These are phyloP conservation scores for Drosophila takahashii DNA, from an alignment of 1,140 invertebrate genomes.

Conservation along the genomic window DNA sequence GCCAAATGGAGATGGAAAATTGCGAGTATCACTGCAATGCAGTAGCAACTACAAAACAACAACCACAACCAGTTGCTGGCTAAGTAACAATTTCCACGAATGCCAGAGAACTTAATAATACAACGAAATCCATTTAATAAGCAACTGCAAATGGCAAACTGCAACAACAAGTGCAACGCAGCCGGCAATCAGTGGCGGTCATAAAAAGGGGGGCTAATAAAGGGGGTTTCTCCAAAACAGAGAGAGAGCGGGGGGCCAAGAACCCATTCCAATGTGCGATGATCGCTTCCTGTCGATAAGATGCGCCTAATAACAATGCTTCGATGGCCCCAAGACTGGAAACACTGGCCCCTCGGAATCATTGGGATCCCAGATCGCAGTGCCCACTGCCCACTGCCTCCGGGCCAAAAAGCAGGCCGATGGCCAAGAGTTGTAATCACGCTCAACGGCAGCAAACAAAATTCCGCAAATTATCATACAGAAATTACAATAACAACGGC, in stretches of 20 bases:
- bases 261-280: conserved; percentile 74
- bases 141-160: conserved; percentile 72
- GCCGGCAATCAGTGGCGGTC: conserved; percentile 31
- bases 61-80: conserved; percentile 53
- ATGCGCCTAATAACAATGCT: conserved; percentile 77
- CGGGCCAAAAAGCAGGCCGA: conserved; percentile 16
- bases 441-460: conserved; percentile 70
- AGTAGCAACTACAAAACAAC: conserved; percentile 41
- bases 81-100: conserved; percentile 78
- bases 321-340: conserved; percentile 13
- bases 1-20: conserved; percentile 55
- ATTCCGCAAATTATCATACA: conserved; percentile 72
- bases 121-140: conserved; percentile 79
- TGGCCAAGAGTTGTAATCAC: conserved; percentile 54
- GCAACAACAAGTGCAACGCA: conserved; percentile 44
- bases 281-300: conserved; percentile 81
- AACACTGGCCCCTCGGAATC: too few relatives aligned
- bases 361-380: conserved; percentile 10
- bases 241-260: not conserved
- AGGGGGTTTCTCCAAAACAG: not conserved
- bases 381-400: conserved; percentile 2
- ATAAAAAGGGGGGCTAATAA: conserved; percentile 14
- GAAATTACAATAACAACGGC: conserved; percentile 71
- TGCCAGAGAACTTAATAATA: conserved; percentile 73
- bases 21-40: conserved; percentile 64